Evolutionary conservation across 2,888 invertebrate genomes (phyloP), one percentile per base, ranked within the genome.

Genomic region (Eremobia ochroleuca): DNA sequence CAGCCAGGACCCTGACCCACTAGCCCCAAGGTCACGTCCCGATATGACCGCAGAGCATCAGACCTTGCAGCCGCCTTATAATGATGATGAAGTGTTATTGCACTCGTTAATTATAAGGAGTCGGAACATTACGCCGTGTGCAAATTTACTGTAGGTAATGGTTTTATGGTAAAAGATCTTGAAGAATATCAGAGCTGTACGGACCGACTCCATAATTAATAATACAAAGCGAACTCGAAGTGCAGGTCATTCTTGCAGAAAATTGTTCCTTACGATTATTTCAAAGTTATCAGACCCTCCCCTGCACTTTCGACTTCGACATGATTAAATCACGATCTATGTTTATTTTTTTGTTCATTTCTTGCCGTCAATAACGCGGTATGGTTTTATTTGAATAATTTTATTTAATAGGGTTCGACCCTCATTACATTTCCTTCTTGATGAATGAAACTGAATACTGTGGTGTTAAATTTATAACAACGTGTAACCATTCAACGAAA

Each of bases 31-130:
- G 83, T 62, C 68, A 58, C 59, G 6, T 65, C 61, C 72, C 64
- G 64, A 31, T 25, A 64, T 43, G 49, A 40, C 67, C 85, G 66
- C 65, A 31, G 73, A 13, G 25, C 46, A 37, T 5, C 31, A 61
- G 73, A 62, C 81, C 71, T 76, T 61, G 71, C 71, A 55, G 43
- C 64, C 70, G 55, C 70, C 70, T 37, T 43, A 37, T 88, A 82
- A 88, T 82, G 75, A 84, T 89, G 82, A 88, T 74, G 66, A 58
- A 87, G 70, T 71, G 76, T 84, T 87, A 88, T 87, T 89, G 66
- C 71, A 79, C 67, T 58, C 70, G 75, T 84, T 80, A 66, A 46
- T 88, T 79, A 81, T 73, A 21, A 43, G 8, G 6, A 58, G 49
- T 40, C 40, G 15, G 58, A 34, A 67, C 71, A 82, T 87, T 76